These are phyloP conservation scores for Stramonita haemastoma DNA, from an alignment of 2,888 invertebrate species.

Conservation along the genomic window DNA sequence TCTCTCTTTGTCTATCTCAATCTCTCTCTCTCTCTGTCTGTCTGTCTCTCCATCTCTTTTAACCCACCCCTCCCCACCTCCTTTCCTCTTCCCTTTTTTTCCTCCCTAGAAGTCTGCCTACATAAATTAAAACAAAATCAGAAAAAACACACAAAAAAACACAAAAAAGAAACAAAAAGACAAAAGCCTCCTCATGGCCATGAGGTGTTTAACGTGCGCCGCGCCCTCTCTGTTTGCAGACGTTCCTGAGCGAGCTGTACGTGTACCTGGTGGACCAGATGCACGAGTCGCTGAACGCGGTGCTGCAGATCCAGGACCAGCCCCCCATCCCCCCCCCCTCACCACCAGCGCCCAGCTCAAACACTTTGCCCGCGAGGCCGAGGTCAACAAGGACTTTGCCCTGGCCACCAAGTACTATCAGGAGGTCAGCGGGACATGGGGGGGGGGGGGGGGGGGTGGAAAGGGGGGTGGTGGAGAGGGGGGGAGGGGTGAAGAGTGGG, in stretches of 20 bases:
- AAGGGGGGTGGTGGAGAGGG: too few species aligned
- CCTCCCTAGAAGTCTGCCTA: too few species aligned
- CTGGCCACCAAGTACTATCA: slow-evolving; percentile 77
- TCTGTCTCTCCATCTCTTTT: too few species aligned
- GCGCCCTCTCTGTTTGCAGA: slow-evolving; percentile 60
- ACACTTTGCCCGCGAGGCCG: slow-evolving; percentile 77
- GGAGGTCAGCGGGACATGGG: slow-evolving; percentile 70
- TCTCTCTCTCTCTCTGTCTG: neutral
- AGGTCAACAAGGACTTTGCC: slow-evolving; percentile 76
- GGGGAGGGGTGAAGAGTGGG: too few species aligned
- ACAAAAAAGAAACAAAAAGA: too few species aligned
- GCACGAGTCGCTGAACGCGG: slow-evolving; percentile 75
- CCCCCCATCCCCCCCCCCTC: slow-evolving; percentile 75
- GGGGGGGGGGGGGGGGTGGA: too few species aligned
- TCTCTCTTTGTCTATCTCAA: neutral
- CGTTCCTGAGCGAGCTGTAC: slow-evolving; percentile 77
- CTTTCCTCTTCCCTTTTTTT: too few species aligned
- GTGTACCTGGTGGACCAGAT: slow-evolving; percentile 78
- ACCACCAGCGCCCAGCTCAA: slow-evolving; percentile 76
- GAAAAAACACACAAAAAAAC: too few species aligned
- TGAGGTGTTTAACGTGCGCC: too few species aligned
- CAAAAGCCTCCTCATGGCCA: too few species aligned
- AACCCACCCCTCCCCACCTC: too few species aligned
- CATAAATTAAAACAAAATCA: too few species aligned
- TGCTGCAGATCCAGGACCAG: slow-evolving; percentile 74